Base-by-base conservation (phyloP, 2,797 vertebrate species). In the Telmatherina bonti region DNA sequence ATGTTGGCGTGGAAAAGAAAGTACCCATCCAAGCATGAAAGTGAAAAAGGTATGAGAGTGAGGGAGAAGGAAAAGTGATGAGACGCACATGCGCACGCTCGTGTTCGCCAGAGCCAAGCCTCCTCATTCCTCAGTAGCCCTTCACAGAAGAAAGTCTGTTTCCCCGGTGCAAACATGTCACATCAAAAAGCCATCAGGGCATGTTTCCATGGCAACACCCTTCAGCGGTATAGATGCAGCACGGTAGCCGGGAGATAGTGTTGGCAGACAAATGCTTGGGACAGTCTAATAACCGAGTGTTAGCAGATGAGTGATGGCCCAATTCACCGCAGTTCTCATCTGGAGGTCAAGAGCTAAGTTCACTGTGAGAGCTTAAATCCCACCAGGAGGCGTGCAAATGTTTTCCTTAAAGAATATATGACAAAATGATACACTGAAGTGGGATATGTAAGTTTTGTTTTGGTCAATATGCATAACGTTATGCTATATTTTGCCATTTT, bases 291-390 rank as follows among this genome's bases (percentile, higher is more conserved):
- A 84, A 86, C 74, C 35, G 67, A 75, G 73, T 70, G 81, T 83
- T 67, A 80, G 83, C 83, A 67, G 89, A 85, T 90, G 89, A 92
- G 78, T 84, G 89, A 92, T 90, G 84, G 81, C 22, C 81, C 76
- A 88, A 85, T 88, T 86, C 60, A 78, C 67, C 82, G 49, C 68
- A 20, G 74, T 47, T 31, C 52, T 75, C 67, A 38, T 80, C 75
- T 81, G 71, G 79, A 85, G 86, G 88, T 85, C 85, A 80, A 59
- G 67, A 78, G 78, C 69, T 49, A n/a, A 77, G 81, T 88, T 86
- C 79, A 81, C 64, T 53, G 38, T 18, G 26, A 69, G 60, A 81
- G 67, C 29, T 62, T 49, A 55, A 70, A 69, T 41, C 67, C 61
- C 75, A 5, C 10, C 30, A 11, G 53, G 76, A 41, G 59, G 36